Percentiles rank a stretch among this genome's conserved stretches.
phyloP scores from a whole-genome alignment of 2,113 vertebrate genomes.

The Chionomys nivalis region DNA sequence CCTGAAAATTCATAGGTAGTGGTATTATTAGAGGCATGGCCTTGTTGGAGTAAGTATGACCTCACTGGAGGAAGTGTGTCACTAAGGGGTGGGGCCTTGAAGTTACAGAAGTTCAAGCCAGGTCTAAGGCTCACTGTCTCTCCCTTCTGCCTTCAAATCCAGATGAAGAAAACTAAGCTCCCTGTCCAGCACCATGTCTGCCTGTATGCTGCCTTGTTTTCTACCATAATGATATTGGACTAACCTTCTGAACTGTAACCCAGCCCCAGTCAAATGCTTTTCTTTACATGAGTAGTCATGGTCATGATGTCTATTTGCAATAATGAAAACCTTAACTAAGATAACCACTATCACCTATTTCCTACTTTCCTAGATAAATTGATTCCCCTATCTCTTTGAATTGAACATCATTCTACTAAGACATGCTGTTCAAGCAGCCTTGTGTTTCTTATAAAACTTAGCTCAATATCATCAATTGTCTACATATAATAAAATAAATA shows the following conservation, averaged over 20 bases:
- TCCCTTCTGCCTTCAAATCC: not conserved
- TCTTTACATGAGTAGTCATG: not conserved
- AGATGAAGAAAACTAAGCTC: not conserved
- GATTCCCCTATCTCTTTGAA: not conserved
- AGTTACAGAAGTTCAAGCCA: not conserved
- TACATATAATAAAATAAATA: not conserved
- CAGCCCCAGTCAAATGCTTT: not conserved
- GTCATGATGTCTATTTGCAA: not conserved
- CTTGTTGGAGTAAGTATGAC: not conserved
- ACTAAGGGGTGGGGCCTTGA: not conserved
- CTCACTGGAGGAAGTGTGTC: no score
- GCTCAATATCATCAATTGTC: not conserved
- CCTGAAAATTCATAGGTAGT: no score
- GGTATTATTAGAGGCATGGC: no score
- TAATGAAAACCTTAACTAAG: not conserved
- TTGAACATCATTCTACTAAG: not conserved
- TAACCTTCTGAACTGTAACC: no score
- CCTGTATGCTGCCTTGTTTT: not conserved
- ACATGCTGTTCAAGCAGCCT: not conserved
- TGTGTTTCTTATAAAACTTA: not conserved
- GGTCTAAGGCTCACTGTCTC: not conserved
- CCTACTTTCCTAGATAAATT: not conserved
- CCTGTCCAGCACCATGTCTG: not conserved
- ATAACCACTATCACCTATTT: not conserved
- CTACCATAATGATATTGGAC: not conserved